phyloP scores from a whole-genome alignment of 2,888 invertebrate genomes.

The Agonopterix heracliana region DNA sequence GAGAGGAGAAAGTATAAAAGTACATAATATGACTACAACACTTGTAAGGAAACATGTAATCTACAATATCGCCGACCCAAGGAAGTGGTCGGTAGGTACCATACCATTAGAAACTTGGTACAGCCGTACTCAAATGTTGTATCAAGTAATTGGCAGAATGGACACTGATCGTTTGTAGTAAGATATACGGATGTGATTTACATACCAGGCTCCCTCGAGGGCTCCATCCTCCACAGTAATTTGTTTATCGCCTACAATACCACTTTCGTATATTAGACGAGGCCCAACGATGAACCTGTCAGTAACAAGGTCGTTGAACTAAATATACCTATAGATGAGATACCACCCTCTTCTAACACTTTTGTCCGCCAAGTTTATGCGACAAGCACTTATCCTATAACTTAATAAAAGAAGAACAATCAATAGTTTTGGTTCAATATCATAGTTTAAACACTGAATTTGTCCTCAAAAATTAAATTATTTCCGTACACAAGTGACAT shows the following conservation, averaged over 20 bases:
- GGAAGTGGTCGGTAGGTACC: too few species aligned
- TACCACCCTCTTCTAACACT: conserved; percentile 38
- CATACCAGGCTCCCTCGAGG: conserved; percentile 68
- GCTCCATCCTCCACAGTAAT: conserved; percentile 61
- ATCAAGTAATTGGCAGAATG: too few species aligned
- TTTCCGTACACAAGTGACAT: conserved; percentile 19
- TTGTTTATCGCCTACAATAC: conserved; percentile 48
- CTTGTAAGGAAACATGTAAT: too few species aligned
- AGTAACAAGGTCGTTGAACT: conserved; percentile 77
- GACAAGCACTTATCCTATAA: background rate
- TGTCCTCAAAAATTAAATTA: conserved; percentile 2
- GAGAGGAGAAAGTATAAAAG: too few species aligned
- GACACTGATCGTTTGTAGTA: too few species aligned
- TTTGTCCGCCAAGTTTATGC: background rate
- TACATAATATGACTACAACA: too few species aligned
- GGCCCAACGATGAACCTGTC: conserved; percentile 74
- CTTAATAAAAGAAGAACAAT: background rate
- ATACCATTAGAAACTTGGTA: too few species aligned
- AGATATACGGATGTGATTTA: too few species aligned
- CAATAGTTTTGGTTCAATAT: background rate
- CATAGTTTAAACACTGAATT: background rate
- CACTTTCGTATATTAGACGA: conserved; percentile 69
- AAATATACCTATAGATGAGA: conserved; percentile 69
- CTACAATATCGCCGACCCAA: too few species aligned
- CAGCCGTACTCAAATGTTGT: too few species aligned